A percentile compares a stretch with the other conserved stretches of the same genome.
Conservation (phyloP, 2,113 vertebrate genomes). For the Engraulis encrasicolus region DNA sequence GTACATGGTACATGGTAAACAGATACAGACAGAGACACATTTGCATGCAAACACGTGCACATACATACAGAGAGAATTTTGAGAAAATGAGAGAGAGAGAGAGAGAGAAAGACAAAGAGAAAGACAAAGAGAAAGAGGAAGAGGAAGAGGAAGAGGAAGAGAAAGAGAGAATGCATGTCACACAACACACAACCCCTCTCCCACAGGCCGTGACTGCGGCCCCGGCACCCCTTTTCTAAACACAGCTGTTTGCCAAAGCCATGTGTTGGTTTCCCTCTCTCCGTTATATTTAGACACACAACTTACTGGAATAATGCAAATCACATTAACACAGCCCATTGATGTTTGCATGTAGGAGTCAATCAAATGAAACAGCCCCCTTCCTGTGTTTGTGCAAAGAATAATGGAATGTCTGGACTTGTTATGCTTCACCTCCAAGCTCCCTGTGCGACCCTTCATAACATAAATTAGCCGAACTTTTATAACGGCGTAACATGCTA, state of each 20-base stretch:
- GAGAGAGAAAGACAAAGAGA: too few relatives aligned
- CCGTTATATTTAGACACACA: conserved; percentile 48
- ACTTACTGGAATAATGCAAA: conserved; percentile 46
- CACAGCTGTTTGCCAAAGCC: conserved; percentile 45
- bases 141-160: not conserved
- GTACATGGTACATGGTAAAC: too few relatives aligned
- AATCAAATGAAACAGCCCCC: conserved; percentile 1
- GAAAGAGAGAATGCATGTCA: not conserved
- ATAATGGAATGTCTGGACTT: conserved; percentile 14
- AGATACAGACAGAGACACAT: too few relatives aligned
- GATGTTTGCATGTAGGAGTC: conserved; percentile 45
- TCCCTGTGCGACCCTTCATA: not conserved
- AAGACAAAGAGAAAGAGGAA: too few relatives aligned
- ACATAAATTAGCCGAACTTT: not conserved
- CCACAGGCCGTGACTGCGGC: not conserved
- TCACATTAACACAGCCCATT: conserved; percentile 37
- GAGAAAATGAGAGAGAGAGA: too few relatives aligned
- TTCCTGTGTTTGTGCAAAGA: conserved; percentile 6
- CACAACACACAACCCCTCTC: not conserved
- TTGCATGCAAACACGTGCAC: too few relatives aligned
- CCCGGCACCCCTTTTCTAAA: conserved; percentile 59
- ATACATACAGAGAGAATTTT: not conserved
- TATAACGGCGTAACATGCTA: not conserved
- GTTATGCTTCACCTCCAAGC: not conserved
- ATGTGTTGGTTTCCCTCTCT: conserved; percentile 40